Conservation (phyloP, 2,797 vertebrate species). For the Vireo griseus region DNA sequence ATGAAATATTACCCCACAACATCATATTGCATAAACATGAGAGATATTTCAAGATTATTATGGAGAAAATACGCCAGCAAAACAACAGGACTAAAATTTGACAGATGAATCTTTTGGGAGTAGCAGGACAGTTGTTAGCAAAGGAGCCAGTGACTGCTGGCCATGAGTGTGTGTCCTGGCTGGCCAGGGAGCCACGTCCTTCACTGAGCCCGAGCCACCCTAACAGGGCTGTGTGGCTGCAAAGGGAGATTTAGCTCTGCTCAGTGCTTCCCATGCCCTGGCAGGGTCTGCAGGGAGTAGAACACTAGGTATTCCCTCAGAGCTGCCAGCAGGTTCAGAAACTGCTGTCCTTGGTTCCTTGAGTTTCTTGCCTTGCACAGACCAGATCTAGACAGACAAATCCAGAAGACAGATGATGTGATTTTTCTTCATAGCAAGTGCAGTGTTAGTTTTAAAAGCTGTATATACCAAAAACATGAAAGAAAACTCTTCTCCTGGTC, state of each 20-base stretch:
- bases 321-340: not conserved
- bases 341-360: not conserved
- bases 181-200: not conserved
- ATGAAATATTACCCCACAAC: not conserved
- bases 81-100: not conserved
- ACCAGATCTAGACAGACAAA: not conserved
- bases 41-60: not conserved
- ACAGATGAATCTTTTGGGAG: not conserved
- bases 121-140: fast-evolving
- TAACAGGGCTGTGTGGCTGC: not conserved
- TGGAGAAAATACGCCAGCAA: not conserved
- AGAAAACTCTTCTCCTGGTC: not conserved
- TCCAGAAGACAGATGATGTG: not conserved
- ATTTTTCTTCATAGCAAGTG: not conserved
- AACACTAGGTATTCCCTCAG: not conserved
- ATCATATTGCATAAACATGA: not conserved
- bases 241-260: not conserved
- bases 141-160: not conserved
- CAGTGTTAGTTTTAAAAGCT: not conserved
- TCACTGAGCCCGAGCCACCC: not conserved
- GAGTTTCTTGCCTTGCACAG: not conserved
- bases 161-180: not conserved
- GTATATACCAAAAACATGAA: not conserved
- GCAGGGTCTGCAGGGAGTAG: not conserved
- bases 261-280: not conserved